These are phyloP conservation scores for Burhinus oedicnemus DNA, from an alignment of 2,113 vertebrate species.

Conservation along the genomic window DNA sequence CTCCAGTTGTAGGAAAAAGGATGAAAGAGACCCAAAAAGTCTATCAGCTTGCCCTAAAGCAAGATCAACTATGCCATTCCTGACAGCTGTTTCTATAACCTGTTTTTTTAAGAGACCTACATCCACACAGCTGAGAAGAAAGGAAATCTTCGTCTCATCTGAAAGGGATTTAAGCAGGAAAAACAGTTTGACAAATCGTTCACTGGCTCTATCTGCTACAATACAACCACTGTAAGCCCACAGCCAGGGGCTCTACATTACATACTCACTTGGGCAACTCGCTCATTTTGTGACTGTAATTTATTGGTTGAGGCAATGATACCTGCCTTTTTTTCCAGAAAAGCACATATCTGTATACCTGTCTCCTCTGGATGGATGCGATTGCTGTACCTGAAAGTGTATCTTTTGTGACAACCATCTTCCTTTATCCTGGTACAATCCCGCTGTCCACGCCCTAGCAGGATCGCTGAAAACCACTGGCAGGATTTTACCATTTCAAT, in stretches of 20 bases:
- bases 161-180: not conserved
- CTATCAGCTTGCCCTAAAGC: not conserved
- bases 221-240: not conserved
- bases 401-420: not conserved
- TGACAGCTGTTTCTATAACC: not conserved
- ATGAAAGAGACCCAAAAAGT: not conserved
- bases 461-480: not conserved
- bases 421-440: not conserved
- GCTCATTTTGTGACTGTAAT: not conserved
- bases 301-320: fast-evolving
- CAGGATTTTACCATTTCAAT: not conserved
- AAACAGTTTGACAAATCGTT: not conserved
- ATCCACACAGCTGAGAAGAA: not conserved
- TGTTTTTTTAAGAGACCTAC: not conserved
- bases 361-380: not conserved
- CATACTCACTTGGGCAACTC: not conserved
- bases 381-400: not conserved
- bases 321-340: not conserved
- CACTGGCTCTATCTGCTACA: not conserved
- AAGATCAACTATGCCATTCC: not conserved
- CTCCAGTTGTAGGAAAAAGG: not conserved
- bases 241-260: not conserved
- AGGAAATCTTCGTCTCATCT: not conserved
- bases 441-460: not conserved
- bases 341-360: not conserved